Evolutionary conservation across 2,113 vertebrate species (phyloP).

Genomic region (Chamaea fasciata): DNA sequence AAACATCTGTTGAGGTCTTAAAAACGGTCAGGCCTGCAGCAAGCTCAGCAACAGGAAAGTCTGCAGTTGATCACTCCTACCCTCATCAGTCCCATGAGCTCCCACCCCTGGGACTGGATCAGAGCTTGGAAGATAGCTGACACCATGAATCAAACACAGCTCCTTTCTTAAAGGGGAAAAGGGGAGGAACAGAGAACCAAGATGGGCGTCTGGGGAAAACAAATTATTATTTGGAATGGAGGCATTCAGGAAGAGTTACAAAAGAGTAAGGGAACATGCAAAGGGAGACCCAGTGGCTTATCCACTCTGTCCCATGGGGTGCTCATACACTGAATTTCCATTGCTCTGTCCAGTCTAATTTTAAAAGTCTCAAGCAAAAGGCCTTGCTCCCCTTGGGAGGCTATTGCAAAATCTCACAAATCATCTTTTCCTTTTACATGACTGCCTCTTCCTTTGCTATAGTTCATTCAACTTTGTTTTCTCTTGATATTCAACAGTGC

Average conservation of each 20-base stretch:
- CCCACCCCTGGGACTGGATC: conserved; percentile 53
- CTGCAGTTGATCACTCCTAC: conserved; percentile 69
- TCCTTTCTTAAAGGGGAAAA: conserved; percentile 30
- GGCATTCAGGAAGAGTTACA: conserved; percentile 30
- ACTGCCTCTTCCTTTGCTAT: conserved; percentile 22
- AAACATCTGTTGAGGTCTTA: conserved; percentile 81
- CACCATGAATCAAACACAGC: conserved; percentile 48
- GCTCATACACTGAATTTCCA: background rate
- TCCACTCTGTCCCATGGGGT: background rate
- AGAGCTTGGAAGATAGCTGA: conserved; percentile 58
- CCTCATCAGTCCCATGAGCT: conserved; percentile 30
- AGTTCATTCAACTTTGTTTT: conserved; percentile 21
- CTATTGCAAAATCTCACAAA: conserved; percentile 41
- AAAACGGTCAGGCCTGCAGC: conserved; percentile 70
- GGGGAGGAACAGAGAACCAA: background rate
- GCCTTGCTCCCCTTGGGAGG: background rate
- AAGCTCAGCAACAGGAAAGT: conserved; percentile 75
- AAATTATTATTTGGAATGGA: conserved; percentile 15
- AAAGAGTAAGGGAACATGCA: conserved; percentile 23
- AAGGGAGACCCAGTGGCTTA: conserved; percentile 26
- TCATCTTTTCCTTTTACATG: conserved; percentile 20
- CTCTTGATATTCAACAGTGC: conserved; percentile 18
- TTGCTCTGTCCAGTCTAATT: conserved; percentile 36
- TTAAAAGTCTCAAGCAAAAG: conserved; percentile 51
- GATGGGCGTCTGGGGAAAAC: background rate